Conservation (phyloP, 2,113 vertebrate genomes). For the Burhinus bistriatus region DNA sequence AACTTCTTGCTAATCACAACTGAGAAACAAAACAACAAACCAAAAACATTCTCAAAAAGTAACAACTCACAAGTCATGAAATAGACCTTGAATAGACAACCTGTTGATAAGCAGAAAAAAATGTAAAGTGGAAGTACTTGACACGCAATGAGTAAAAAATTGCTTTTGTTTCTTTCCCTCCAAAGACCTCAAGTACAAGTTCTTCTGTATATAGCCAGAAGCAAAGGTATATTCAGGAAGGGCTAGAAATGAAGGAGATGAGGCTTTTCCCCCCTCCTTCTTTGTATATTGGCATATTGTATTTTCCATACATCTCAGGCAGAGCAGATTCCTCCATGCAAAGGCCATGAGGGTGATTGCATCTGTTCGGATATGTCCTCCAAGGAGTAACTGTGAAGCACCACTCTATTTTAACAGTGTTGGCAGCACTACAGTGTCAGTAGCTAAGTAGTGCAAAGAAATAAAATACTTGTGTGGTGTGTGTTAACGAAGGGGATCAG, state of each 20-base stretch:
- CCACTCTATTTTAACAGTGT: background rate
- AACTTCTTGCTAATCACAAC: background rate
- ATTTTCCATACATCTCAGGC: background rate
- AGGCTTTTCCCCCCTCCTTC: background rate
- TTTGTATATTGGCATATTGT: background rate
- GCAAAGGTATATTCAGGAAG: background rate
- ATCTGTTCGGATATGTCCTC: background rate
- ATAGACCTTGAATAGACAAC: background rate
- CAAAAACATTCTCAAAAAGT: background rate
- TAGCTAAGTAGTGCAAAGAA: background rate
- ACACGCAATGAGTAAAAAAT: background rate
- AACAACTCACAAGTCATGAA: background rate
- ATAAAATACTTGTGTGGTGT: background rate
- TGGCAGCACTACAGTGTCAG: background rate
- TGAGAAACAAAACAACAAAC: background rate
- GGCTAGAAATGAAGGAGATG: background rate
- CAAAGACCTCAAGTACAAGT: background rate
- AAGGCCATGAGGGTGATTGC: background rate
- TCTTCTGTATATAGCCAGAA: background rate
- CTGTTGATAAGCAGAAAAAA: background rate
- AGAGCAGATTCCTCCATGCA: background rate
- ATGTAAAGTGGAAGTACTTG: background rate
- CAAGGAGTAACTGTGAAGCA: background rate
- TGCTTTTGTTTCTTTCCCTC: background rate
- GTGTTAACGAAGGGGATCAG: background rate